Evolutionary conservation across 92 coral and sea anemone genomes (phyloP).

Genomic region (Galaxea fascicularis): DNA sequence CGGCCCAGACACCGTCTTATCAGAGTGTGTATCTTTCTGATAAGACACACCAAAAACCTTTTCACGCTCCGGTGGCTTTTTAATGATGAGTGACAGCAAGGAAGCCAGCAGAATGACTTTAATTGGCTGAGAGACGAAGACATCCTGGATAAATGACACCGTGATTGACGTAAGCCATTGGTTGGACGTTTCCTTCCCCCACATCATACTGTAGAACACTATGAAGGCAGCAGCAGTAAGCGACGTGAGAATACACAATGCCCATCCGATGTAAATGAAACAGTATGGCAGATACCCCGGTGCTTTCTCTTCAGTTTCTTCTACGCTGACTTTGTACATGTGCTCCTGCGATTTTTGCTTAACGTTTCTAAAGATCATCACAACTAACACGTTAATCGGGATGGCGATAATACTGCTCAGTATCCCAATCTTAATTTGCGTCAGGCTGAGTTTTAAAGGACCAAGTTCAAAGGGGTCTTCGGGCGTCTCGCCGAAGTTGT

Average conservation of each 20-base stretch:
- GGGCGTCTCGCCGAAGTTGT: constrained; percentile 69
- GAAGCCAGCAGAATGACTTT: constrained; percentile 82
- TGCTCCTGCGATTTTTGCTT: constrained; percentile 42
- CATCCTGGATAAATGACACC: constrained; percentile 82
- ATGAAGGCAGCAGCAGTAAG: constrained; percentile 75
- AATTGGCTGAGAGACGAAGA: constrained; percentile 77
- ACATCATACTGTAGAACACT: constrained; percentile 84
- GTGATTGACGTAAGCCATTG: constrained; percentile 86
- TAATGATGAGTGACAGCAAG: constrained; percentile 71
- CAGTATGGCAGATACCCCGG: constrained; percentile 78
- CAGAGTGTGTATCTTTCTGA: neutral
- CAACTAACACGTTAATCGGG: constrained; percentile 80
- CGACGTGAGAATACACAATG: constrained; percentile 68
- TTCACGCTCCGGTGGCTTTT: constrained; percentile 73
- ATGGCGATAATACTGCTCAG: constrained; percentile 85
- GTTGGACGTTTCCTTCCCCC: constrained; percentile 79
- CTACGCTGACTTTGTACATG: constrained; percentile 12
- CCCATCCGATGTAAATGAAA: constrained; percentile 85
- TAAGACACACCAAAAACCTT: constrained; percentile 60
- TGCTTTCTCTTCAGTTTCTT: constrained; percentile 31
- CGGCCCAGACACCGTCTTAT: constrained; percentile 22
- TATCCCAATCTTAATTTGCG: constrained; percentile 81
- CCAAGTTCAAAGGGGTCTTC: constrained; percentile 77
- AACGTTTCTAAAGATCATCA: constrained; percentile 74
- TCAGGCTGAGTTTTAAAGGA: constrained; percentile 80